A percentile compares a stretch with the other conserved stretches of the same genome.
These are phyloP conservation scores for Acanthisitta chloris DNA, from an alignment of 2,113 vertebrate species.

Conservation along the genomic window DNA sequence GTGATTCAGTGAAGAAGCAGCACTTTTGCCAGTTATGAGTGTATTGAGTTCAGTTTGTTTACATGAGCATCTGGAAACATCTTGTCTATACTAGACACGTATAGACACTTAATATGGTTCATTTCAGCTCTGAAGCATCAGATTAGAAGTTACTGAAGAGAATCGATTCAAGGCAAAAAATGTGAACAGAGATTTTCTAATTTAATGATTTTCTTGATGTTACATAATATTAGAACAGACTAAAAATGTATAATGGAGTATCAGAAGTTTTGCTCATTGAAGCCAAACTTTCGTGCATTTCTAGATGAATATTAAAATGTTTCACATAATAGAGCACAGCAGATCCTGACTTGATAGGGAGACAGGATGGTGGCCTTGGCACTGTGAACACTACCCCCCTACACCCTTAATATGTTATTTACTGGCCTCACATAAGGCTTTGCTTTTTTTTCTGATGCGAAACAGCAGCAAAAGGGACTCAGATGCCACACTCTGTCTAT, in stretches of 20 bases:
- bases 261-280: not conserved
- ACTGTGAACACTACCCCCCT: not conserved
- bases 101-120: not conserved
- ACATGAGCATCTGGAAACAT: not conserved
- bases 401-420: rapidly evolving
- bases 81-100: not conserved
- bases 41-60: not conserved
- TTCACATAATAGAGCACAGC: not conserved
- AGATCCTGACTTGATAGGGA: not conserved
- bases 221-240: not conserved
- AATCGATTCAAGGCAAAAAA: not conserved
- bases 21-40: not conserved
- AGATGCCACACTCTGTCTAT: too few relatives aligned
- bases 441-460: not conserved
- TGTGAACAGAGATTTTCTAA: not conserved
- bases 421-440: not conserved
- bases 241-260: not conserved
- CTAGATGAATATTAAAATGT: not conserved
- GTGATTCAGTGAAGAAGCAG: not conserved
- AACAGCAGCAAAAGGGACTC: not conserved
- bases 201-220: not conserved
- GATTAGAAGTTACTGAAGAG: constrained; percentile 2
- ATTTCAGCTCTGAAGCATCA: not conserved
- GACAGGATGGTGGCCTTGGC: not conserved
- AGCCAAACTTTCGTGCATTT: not conserved